Evolutionary conservation across 1,140 invertebrate species (phyloP), one percentile per base, ranked within the genome.

Genomic region (Macrotrachela quadricornifera): DNA sequence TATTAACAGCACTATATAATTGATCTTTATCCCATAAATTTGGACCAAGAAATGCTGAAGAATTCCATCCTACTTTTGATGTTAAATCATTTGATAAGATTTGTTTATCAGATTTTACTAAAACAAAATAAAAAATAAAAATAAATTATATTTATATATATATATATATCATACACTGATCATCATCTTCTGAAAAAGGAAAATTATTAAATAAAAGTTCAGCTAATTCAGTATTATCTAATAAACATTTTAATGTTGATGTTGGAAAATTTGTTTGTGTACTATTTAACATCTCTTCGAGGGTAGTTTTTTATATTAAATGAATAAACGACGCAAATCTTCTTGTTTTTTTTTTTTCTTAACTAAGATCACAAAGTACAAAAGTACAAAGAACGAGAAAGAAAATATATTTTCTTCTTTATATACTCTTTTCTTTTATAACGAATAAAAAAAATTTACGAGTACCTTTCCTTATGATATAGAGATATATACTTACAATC

Each of bases 11-110:
- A 30, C 21, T 30, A 43, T 46, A 53, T 13, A 53, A 15, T 13
- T 53, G 44, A 12, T 47, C 46, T 72, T 87, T 88, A 71, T 90
- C 84, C 86, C 86, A 91, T 36, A 91, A 72, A 67, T 83, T 88
- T 45, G 85, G 85, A 45, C 85, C 85, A 54, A 92, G 76, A 73
- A 90, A 90, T 62, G 86, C 85, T 49, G 85, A 80, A 65, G 86
- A 82, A 46, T 53, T 39, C 51, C 51, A 37, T 53, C 46, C 10
- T 37, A 21, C 36, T 53, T 53, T 46, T 40, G 10, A 15, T 21
- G 11, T 13, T 46, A 18, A 21, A 30, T 10, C 45, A 15, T 53
- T 44, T 17, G 45, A 47, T 30, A 10, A 42, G 15, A 44, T n/a
- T 44, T 15, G 42, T 47, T 53, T 53, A 13, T 12, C 11, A 10